Evolutionary conservation across 2,113 vertebrate species (phyloP), one percentile per base, ranked within the genome.

Genomic region (Phodopus roborovskii): DNA sequence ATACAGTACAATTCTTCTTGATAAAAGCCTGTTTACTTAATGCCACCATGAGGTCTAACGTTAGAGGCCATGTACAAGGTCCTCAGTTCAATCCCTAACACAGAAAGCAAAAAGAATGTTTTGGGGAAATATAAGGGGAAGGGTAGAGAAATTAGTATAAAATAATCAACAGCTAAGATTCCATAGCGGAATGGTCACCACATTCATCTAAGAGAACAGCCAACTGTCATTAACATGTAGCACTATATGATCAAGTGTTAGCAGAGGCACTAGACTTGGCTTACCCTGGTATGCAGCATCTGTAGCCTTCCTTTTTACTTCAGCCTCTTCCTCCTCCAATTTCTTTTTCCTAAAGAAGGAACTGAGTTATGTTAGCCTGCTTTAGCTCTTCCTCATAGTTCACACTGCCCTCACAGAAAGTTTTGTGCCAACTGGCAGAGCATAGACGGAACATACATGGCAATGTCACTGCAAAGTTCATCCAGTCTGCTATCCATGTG

Each of bases 401-500:
- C 50, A 53, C 2, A 82, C 3, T 45, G 30, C 0, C 5, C 50
- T 39, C 50, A 97, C 7, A 86, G 50, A 42, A 92, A 48, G 60
- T 17, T 50, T 53, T 73, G 56, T 74, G 13, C 20, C 45, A 92
- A 58, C 10, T n/a, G 91, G 66, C 28, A 74, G 88, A 68, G 74
- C 87, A 94, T 22, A 42, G 0, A 58, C 48, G 36, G 1, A 93
- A 98, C 98, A 98, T 98, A 99, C 99, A 99, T 98, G 83, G 99
- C 98, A 97, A 99, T 99, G 84, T 99, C 99, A 97, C 98, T 98
- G 99, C 99, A 99, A 88, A 99, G 98, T 87, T 99, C 99, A 97
- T 99, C 99, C 97, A 99, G 98, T 97, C 99, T 99, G 92, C 96
- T 98, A 98, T 99, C 99, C 99, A 99, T 99, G 93, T 99, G 99